Conservation (phyloP, 2,797 vertebrate species). For the Tinamus major region DNA sequence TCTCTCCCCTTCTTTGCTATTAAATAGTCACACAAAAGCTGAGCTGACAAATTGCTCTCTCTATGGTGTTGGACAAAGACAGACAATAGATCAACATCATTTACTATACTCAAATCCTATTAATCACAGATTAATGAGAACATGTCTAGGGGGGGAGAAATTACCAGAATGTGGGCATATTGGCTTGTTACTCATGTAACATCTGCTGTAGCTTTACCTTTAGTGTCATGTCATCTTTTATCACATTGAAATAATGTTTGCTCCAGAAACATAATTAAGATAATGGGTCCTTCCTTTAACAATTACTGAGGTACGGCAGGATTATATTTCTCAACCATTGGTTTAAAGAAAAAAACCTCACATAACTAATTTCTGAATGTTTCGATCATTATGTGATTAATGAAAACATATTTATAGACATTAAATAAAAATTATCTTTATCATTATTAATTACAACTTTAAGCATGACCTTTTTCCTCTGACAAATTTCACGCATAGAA, state of each 20-base stretch:
- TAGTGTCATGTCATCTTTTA: constrained; percentile 84
- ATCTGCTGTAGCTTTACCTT: constrained; percentile 83
- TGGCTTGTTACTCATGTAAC: constrained; percentile 83
- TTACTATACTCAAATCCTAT: constrained; percentile 84
- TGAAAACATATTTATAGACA: not conserved
- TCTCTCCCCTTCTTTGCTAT: constrained; percentile 80
- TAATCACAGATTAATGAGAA: constrained; percentile 87
- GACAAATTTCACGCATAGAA: constrained; percentile 44
- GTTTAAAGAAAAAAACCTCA: constrained; percentile 58
- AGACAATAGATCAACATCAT: constrained; percentile 87
- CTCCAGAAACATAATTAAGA: constrained; percentile 85
- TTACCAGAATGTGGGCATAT: constrained; percentile 80
- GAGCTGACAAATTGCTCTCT: constrained; percentile 85
- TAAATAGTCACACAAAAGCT: constrained; percentile 85
- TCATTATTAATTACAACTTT: constrained; percentile 6
- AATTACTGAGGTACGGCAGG: constrained; percentile 74
- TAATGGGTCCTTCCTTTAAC: constrained; percentile 82
- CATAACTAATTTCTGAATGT: constrained; percentile 72
- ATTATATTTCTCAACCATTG: constrained; percentile 74
- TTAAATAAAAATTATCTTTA: constrained; percentile 29
- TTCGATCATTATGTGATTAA: constrained; percentile 51
- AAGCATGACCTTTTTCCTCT: not conserved
- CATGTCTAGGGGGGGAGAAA: constrained; percentile 82
- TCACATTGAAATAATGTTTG: constrained; percentile 85
- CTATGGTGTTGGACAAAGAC: constrained; percentile 80